Percentiles rank a stretch among this genome's conserved stretches.
Conservation (phyloP, 2,113 vertebrate genomes). For the Phaethon lepturus region DNA sequence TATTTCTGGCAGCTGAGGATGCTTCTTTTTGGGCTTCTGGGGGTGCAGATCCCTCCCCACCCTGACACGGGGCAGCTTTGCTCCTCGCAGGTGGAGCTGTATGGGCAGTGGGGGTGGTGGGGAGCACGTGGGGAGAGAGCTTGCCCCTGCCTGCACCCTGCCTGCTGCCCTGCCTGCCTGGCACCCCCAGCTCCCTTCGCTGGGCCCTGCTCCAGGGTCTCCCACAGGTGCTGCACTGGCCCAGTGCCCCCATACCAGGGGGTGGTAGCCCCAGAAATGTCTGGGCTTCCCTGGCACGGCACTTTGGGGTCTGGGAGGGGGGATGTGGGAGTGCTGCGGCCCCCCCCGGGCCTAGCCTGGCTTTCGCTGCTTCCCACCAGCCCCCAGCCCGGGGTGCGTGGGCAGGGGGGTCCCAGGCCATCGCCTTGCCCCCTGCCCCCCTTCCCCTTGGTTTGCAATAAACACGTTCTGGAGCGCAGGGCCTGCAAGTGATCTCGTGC, state of each 20-base stretch:
- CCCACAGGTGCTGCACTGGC: background rate
- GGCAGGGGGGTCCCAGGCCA: background rate
- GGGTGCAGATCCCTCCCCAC: background rate
- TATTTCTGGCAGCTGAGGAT: background rate
- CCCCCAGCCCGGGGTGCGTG: background rate
- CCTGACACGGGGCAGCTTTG: background rate
- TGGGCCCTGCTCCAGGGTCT: background rate
- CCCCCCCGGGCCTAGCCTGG: background rate
- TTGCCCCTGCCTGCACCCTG: background rate
- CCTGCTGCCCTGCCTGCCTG: background rate
- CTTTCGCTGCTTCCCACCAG: background rate
- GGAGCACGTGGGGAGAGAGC: background rate
- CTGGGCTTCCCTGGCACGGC: background rate
- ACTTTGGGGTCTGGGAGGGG: background rate
- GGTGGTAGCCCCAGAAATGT: background rate
- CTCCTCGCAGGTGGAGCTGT: background rate
- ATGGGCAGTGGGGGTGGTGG: background rate
- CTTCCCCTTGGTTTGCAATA: background rate
- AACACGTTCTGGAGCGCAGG: background rate
- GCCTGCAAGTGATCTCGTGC: background rate
- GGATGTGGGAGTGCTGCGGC: accelerated
- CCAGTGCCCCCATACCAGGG: background rate
- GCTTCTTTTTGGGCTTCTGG: background rate
- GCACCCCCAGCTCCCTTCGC: background rate
- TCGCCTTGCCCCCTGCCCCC: too few relatives aligned